These are phyloP conservation scores for Drosophila fuyamai DNA, from an alignment of 1,140 invertebrate species.

Conservation along the genomic window DNA sequence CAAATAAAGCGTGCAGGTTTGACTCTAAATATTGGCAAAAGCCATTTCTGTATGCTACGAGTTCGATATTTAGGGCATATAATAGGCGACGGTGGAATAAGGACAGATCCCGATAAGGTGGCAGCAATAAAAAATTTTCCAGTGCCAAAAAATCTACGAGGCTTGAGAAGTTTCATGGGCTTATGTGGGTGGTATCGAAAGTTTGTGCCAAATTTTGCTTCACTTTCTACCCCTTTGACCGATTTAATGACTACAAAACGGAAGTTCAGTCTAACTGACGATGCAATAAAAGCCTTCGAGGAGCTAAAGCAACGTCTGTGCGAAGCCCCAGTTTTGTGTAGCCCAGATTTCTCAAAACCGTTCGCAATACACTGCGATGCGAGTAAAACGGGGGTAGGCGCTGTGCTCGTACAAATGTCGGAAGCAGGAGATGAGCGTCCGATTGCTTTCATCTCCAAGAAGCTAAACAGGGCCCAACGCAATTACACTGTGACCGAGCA, in stretches of 20 bases:
- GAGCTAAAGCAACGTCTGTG: not conserved
- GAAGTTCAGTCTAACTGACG: not conserved
- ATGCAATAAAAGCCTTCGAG: not conserved
- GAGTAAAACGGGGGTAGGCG: not conserved
- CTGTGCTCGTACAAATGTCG: not conserved
- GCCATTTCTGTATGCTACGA: too few species aligned
- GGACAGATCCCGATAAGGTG: not conserved
- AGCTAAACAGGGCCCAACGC: not conserved
- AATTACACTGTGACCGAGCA: not conserved
- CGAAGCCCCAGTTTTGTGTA: not conserved
- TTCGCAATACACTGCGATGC: not conserved
- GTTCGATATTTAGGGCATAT: not conserved
- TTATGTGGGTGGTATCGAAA: constrained; percentile 5
- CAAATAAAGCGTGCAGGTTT: too few species aligned
- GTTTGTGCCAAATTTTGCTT: constrained; percentile 1
- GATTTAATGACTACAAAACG: constrained; percentile 5
- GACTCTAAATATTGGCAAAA: not conserved
- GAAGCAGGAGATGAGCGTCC: not conserved
- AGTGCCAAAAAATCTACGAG: not conserved
- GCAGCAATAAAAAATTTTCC: not conserved
- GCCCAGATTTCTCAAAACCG: not conserved
- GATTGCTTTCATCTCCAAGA: not conserved
- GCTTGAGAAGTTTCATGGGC: not conserved
- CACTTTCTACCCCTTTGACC: not conserved
- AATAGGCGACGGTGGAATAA: not conserved